phyloP scores from a whole-genome alignment of 2,888 invertebrate species.

The Congeria kusceri region DNA sequence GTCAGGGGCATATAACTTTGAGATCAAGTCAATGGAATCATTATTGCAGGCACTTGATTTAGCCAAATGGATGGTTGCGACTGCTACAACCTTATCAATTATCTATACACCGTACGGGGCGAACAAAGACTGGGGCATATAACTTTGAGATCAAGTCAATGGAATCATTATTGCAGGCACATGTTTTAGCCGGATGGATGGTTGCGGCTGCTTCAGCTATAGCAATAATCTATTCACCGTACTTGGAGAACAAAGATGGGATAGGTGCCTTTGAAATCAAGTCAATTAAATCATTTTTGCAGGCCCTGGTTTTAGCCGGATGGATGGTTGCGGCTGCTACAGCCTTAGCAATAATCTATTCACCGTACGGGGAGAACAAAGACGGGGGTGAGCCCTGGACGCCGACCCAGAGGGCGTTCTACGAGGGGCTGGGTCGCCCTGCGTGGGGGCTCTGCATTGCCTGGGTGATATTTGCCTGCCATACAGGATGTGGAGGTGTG shows the following conservation, averaged over 20 bases:
- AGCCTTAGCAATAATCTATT: constrained; percentile 80
- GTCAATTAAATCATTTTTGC: not conserved
- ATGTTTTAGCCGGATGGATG: constrained; percentile 80
- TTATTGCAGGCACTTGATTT: no score
- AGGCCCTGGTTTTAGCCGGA: constrained; percentile 69
- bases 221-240: constrained; percentile 81
- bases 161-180: no score
- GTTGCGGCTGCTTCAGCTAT: constrained; percentile 73
- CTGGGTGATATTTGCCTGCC: constrained; percentile 87
- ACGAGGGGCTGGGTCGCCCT: constrained; percentile 85
- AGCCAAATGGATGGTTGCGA: no score
- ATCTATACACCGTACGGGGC: no score
- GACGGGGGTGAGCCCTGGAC: constrained; percentile 75
- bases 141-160: no score
- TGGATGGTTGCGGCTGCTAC: constrained; percentile 80
- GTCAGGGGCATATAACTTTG: no score
- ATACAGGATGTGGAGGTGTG: constrained; percentile 86
- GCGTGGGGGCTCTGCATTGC: constrained; percentile 86
- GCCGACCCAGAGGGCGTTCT: constrained; percentile 79
- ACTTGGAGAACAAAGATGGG: constrained; percentile 77
- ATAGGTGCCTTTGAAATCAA: no score
- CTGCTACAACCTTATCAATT: no score
- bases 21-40: no score
- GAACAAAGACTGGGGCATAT: no score
- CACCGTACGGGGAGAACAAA: constrained; percentile 81